A percentile compares a stretch with the other conserved stretches of the same genome.
phyloP scores from a whole-genome alignment of 1,140 invertebrate species.

The Trinorchestia longiramus region DNA sequence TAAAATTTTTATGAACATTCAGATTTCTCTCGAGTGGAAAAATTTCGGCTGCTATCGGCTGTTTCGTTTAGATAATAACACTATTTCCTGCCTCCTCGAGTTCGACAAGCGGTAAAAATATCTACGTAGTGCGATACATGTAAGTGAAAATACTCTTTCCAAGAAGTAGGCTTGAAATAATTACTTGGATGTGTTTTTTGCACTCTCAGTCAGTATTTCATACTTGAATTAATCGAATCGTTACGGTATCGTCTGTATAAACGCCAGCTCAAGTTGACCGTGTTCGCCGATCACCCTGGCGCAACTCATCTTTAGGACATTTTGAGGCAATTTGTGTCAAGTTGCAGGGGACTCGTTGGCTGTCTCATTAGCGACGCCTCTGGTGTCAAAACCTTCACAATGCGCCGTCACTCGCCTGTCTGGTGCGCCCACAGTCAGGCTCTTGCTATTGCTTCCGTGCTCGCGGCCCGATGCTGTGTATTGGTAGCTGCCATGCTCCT shows the following conservation, averaged over 20 bases:
- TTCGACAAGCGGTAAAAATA: background rate
- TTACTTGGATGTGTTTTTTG: background rate
- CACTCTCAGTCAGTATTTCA: background rate
- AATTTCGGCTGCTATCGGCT: background rate
- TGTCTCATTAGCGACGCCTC: slow-evolving; percentile 50
- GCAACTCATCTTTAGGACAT: background rate
- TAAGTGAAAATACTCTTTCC: background rate
- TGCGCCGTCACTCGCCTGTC: slow-evolving; percentile 41
- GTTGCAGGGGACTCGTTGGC: slow-evolving; percentile 20
- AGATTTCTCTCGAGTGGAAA: background rate
- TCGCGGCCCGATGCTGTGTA: background rate
- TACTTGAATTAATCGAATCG: background rate
- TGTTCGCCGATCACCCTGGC: background rate
- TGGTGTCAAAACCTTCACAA: slow-evolving; percentile 52
- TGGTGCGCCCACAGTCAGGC: background rate
- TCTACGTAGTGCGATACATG: background rate
- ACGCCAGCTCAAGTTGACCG: background rate
- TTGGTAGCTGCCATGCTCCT: background rate
- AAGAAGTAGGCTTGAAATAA: background rate
- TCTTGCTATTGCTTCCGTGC: background rate
- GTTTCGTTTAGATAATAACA: background rate
- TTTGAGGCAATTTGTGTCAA: slow-evolving; percentile 52
- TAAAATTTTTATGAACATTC: background rate
- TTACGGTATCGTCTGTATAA: background rate
- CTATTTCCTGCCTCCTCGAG: background rate